Percentiles rank a stretch among this genome's conserved stretches.
These are phyloP conservation scores for Globodera rostochiensis DNA, from an alignment of 1,140 invertebrate species.

Conservation along the genomic window DNA sequence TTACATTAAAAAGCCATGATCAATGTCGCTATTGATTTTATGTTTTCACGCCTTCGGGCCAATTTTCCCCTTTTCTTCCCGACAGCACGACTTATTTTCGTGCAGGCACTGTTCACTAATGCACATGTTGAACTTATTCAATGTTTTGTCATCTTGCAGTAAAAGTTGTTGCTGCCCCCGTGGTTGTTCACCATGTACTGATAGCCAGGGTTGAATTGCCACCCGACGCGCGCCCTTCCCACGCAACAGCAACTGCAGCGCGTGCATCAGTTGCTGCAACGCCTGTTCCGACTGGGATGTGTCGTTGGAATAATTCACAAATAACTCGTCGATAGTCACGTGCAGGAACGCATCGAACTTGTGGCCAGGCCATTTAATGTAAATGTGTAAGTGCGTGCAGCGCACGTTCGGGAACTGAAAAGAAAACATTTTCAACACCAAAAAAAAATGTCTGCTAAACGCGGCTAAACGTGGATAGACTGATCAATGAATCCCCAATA, in stretches of 20 bases:
- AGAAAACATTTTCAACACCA: background rate
- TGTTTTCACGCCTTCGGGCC: background rate
- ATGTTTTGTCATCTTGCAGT: too few relatives aligned
- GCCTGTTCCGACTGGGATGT: background rate
- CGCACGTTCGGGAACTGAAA: conserved; percentile 30
- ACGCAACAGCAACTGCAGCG: background rate
- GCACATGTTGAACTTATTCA: background rate
- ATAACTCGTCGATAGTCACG: background rate
- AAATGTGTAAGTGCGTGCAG: conserved; percentile 33
- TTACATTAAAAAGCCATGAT: too few relatives aligned
- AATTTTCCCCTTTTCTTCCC: background rate
- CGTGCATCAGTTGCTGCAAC: background rate
- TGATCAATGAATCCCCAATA: background rate
- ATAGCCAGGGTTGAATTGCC: background rate
- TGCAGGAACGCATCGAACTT: background rate
- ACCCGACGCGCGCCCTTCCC: background rate
- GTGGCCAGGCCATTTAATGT: conserved; percentile 18
- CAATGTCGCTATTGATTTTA: too few relatives aligned
- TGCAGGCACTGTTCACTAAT: background rate
- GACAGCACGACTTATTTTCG: background rate
- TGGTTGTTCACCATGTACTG: background rate
- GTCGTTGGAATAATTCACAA: background rate
- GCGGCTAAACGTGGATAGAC: background rate
- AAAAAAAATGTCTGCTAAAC: background rate
- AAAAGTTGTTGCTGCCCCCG: background rate